Evolutionary conservation across 2,113 vertebrate genomes (phyloP), one percentile per base, ranked within the genome.

Genomic region (Chaenocephalus aceratus): DNA sequence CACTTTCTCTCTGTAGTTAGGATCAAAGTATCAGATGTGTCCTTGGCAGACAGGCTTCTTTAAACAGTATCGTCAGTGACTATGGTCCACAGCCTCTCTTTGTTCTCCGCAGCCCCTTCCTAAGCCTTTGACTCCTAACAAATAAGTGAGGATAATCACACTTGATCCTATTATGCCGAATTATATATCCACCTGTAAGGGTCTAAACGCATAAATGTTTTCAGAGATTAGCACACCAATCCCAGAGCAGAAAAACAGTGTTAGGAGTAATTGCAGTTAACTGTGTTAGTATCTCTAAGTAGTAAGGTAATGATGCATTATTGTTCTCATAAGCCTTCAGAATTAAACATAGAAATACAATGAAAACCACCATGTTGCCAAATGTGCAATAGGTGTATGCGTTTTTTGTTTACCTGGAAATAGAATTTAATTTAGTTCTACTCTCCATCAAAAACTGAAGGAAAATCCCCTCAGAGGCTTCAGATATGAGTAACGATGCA

Each of bases 101-200:
- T 64, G 64, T 60, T 61, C 65, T 46, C 36, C 41, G 49, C 80
- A 68, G 59, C 69, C 74, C n/a, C n/a, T n/a, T n/a, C n/a, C 34
- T 75, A 73, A 89, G 69, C 79, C 23, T 79, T 61, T 85, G 66
- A 89, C 83, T 72, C 72, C 23, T 51, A 63, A 76, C 80, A 82
- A 84, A 77, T 78, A 85, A 79, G 75, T 74, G 30, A 79, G 80
- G 80, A 88, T 91, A 88, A 89, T 89, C 80, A 75, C 73, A 52
- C 75, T 77, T 84, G 46, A 89, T 90, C 81, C 77, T 66, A 75
- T 89, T 88, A 85, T 56, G 63, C 44, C 73, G 56, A 85, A 80
- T 76, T 66, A 91, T 86, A 85, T 64, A 84, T 86, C 70, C 72
- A 83, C 70, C 82, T 86, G 51, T 71, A 77, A 79, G 68, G 79